A percentile compares a stretch with the other conserved stretches of the same genome.
Evolutionary conservation across 2,797 vertebrate genomes (phyloP).

Genomic region (Lepilemur ruficaudatus): DNA sequence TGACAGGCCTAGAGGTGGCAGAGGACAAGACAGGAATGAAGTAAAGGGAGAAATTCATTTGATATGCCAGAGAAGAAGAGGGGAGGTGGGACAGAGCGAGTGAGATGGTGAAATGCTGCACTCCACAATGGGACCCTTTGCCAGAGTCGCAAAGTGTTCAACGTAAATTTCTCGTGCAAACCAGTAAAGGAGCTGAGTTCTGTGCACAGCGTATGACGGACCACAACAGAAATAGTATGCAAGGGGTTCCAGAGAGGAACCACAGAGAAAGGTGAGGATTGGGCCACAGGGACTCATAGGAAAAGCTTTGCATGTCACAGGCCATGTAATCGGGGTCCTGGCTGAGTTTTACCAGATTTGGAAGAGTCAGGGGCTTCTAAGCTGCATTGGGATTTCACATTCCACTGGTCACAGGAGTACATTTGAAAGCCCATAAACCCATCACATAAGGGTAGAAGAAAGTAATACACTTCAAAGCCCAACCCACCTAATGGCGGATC

Average conservation of each 20-base stretch:
- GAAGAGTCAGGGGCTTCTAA: not conserved
- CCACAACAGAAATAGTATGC: not conserved
- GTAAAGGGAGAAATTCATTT: not conserved
- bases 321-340: not conserved
- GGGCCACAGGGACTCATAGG: not conserved
- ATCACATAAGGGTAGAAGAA: not conserved
- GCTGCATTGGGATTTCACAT: not conserved
- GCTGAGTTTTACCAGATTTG: not conserved
- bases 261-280: not conserved
- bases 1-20: not conserved
- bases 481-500: not conserved
- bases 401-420: not conserved
- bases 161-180: not conserved
- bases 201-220: not conserved
- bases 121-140: not conserved
- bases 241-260: not conserved
- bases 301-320: not conserved
- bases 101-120: not conserved
- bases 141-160: not conserved
- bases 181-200: not conserved
- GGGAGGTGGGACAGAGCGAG: rapidly evolving
- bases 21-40: not conserved
- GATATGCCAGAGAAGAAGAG: not conserved
- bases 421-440: not conserved
- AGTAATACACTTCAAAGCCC: not conserved